Conservation (phyloP, 2,113 vertebrate species). For the Vanacampus margaritifer region DNA sequence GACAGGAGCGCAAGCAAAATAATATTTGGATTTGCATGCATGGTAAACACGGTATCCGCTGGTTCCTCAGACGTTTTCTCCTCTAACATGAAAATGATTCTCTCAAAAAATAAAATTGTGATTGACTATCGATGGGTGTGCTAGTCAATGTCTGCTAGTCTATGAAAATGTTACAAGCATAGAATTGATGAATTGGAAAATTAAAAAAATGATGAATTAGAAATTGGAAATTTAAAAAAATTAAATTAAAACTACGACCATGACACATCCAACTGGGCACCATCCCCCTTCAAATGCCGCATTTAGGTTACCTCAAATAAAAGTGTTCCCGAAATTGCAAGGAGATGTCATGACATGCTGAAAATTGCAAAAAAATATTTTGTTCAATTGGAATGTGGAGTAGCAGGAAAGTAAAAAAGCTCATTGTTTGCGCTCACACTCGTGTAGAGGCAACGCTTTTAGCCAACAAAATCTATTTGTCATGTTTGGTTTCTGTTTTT, state of each 20-base stretch:
- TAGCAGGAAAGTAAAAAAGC: neutral
- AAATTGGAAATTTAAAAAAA: neutral
- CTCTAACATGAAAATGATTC: neutral
- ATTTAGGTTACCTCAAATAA: neutral
- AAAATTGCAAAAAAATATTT: neutral
- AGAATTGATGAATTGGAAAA: neutral
- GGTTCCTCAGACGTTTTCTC: neutral
- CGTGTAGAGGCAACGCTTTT: constrained; percentile 23
- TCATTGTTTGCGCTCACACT: constrained; percentile 26
- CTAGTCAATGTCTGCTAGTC: neutral
- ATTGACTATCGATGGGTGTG: neutral
- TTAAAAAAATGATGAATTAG: too few relatives aligned
- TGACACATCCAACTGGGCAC: too few relatives aligned
- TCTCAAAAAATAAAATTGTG: neutral
- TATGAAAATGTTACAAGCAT: too few relatives aligned
- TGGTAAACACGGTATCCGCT: neutral
- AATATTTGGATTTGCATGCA: constrained; percentile 42
- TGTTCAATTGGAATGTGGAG: neutral
- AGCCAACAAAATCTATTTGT: constrained; percentile 58
- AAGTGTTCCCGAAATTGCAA: neutral
- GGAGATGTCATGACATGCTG: neutral
- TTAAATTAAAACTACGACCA: too few relatives aligned
- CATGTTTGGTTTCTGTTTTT: too few relatives aligned
- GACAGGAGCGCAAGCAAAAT: neutral
- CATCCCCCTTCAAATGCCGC: too few relatives aligned